Percentiles rank a stretch among this genome's conserved stretches.
phyloP scores from a whole-genome alignment of 2,113 vertebrate genomes.

The Platycercus adscitus region DNA sequence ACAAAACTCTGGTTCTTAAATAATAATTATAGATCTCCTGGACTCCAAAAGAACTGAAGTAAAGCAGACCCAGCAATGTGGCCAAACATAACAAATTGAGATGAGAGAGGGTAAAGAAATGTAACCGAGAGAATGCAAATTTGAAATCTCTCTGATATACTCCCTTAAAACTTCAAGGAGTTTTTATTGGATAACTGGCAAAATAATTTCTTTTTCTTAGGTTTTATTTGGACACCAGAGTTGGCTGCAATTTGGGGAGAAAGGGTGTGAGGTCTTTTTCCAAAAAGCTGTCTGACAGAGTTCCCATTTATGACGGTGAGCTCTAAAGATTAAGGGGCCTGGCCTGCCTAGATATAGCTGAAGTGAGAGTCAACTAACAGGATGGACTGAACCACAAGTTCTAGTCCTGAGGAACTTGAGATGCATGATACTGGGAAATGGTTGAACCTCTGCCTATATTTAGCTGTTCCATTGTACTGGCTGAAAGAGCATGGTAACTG shows the following conservation, averaged over 20 bases:
- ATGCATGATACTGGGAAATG: not conserved
- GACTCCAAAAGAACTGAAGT: not conserved
- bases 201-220: not conserved
- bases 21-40: slow-evolving; percentile 25
- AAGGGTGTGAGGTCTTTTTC: not conserved
- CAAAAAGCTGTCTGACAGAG: not conserved
- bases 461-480: not conserved
- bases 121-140: not conserved
- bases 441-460: not conserved
- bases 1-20: slow-evolving; percentile 8
- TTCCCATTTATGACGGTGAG: not conserved
- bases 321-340: not conserved
- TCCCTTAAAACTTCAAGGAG: not conserved
- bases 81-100: slow-evolving; percentile 49
- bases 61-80: not conserved
- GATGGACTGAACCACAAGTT: not conserved
- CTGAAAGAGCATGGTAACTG: not conserved
- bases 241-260: not conserved
- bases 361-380: not conserved
- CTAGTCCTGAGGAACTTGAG: not conserved
- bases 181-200: slow-evolving; percentile 1
- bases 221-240: not conserved
- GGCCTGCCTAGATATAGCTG: not conserved
- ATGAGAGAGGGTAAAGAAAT: not conserved
- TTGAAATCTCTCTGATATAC: slow-evolving; percentile 1